A percentile compares a stretch with the other conserved stretches of the same genome.
These are phyloP conservation scores for Tipula unca DNA, from an alignment of 2,888 invertebrate genomes.

Conservation along the genomic window DNA sequence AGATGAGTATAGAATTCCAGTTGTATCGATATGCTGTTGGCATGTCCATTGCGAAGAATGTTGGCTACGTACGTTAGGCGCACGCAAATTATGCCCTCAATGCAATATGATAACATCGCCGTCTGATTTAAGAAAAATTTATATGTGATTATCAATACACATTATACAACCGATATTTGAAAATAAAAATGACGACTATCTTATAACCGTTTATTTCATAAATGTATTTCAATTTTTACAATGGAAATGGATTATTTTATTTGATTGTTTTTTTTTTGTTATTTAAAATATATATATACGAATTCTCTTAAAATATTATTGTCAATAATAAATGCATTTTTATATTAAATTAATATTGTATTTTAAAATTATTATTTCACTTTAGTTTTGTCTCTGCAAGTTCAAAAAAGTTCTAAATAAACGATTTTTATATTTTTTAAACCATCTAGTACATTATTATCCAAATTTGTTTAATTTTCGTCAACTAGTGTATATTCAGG, in stretches of 20 bases:
- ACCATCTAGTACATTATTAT: neutral
- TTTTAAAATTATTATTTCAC: neutral
- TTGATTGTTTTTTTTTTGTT: neutral
- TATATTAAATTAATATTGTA: neutral
- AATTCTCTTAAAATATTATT: neutral
- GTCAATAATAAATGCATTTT: neutral
- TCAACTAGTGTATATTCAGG: neutral
- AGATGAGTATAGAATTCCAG: slow-evolving; percentile 75
- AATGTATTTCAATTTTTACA: neutral
- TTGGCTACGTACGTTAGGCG: slow-evolving; percentile 64
- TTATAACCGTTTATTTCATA: neutral
- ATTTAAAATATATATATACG: neutral
- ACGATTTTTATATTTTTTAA: neutral
- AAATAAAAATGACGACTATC: neutral
- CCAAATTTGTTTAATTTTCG: too few relatives aligned
- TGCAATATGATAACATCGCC: slow-evolving; percentile 90
- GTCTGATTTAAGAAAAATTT: slow-evolving; percentile 77
- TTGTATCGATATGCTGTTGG: slow-evolving; percentile 93
- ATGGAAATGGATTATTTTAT: neutral
- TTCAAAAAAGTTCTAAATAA: too few relatives aligned
- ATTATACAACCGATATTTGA: neutral
- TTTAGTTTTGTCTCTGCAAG: too few relatives aligned
- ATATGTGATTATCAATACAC: slow-evolving; percentile 51
- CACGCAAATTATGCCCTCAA: slow-evolving; percentile 89
- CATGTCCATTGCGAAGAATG: slow-evolving; percentile 89